These are phyloP conservation scores for Isoperla grammatica DNA, from an alignment of 2,888 invertebrate species.

Conservation along the genomic window DNA sequence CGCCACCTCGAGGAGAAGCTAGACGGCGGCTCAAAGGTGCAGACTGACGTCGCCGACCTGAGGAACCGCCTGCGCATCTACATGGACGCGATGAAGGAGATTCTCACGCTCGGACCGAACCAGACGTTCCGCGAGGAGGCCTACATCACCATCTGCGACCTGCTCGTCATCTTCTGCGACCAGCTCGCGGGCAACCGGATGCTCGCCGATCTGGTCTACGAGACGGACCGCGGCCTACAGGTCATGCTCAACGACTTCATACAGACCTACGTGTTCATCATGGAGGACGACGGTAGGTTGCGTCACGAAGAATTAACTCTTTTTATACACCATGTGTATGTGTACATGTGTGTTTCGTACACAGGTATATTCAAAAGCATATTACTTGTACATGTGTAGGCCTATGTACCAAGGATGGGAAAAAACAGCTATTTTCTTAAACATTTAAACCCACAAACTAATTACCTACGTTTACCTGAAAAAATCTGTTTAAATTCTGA, in stretches of 20 bases:
- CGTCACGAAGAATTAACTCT: not conserved
- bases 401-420: no score
- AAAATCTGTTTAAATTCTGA: constrained; percentile 6
- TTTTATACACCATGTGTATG: no score
- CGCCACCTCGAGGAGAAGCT: constrained; percentile 71
- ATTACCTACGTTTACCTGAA: no score
- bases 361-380: no score
- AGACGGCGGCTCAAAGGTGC: constrained; percentile 53
- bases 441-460: no score
- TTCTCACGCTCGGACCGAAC: constrained; percentile 60
- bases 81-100: constrained; percentile 63
- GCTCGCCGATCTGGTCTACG: constrained; percentile 60
- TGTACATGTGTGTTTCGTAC: not conserved
- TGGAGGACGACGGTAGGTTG: constrained; percentile 76
- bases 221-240: constrained; percentile 74
- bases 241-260: constrained; percentile 84
- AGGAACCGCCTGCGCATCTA: constrained; percentile 65
- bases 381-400: not conserved
- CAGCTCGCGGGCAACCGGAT: constrained; percentile 52
- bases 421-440: no score
- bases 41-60: constrained; percentile 56
- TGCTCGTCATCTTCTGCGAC: constrained; percentile 88
- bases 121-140: constrained; percentile 52
- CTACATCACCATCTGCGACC: constrained; percentile 92
- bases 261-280: constrained; percentile 87